Conservation (phyloP, 1,140 invertebrate genomes). For the Atta texana region DNA sequence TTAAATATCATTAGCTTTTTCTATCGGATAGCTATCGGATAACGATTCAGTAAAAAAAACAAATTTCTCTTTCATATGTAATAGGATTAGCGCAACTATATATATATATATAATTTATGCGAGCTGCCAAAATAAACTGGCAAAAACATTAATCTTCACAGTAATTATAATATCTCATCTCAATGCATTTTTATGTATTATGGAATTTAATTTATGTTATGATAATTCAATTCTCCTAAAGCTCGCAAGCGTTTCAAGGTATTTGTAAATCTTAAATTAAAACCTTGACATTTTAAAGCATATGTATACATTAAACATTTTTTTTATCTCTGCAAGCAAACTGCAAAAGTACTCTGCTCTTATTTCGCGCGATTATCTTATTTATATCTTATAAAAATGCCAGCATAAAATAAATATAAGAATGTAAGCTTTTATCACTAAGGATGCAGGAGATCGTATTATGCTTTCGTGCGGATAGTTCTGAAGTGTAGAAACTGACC, state of each 20-base stretch:
- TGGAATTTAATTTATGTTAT: slow-evolving; percentile 1
- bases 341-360: background rate
- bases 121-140: slow-evolving; percentile 17
- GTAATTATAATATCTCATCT: background rate
- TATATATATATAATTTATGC: background rate
- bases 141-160: slow-evolving; percentile 31
- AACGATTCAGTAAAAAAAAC: background rate
- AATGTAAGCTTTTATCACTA: background rate
- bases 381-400: slow-evolving; percentile 10
- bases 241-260: background rate
- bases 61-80: background rate
- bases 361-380: background rate
- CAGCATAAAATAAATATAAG: slow-evolving; percentile 1
- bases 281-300: background rate
- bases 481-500: slow-evolving; percentile 3
- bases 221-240: background rate
- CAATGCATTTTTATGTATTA: background rate
- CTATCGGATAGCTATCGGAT: background rate
- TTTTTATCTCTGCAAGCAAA: background rate
- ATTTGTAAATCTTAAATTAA: background rate
- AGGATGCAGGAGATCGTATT: slow-evolving; percentile 23
- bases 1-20: background rate
- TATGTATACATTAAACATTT: background rate
- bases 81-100: background rate
- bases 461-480: background rate